A percentile compares a stretch with the other conserved stretches of the same genome.
Evolutionary conservation across 2,113 vertebrate genomes (phyloP).

Genomic region (Lepisosteus osseus): DNA sequence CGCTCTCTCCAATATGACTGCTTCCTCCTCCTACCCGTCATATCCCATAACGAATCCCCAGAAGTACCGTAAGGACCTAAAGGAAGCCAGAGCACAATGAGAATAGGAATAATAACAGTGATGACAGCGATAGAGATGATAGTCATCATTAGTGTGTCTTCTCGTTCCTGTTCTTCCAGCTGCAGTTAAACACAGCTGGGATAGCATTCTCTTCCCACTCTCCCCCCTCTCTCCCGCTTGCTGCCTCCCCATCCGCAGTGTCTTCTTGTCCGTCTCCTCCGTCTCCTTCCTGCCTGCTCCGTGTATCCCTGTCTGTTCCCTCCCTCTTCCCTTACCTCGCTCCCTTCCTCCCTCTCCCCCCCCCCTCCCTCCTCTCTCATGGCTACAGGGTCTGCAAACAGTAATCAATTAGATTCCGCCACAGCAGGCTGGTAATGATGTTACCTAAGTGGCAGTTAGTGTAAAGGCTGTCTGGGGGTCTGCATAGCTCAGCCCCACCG

Average conservation of each 20-base stretch:
- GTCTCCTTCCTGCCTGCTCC: neutral
- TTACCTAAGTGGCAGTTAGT: constrained; percentile 10
- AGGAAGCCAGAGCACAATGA: no score
- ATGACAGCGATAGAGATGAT: no score
- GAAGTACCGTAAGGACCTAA: no score
- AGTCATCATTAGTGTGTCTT: no score
- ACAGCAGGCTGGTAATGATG: neutral
- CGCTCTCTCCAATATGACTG: neutral
- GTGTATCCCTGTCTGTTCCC: constrained; percentile 27
- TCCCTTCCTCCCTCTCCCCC: neutral
- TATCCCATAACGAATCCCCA: no score
- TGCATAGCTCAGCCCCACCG: neutral
- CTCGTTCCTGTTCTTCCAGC: no score
- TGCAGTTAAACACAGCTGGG: no score
- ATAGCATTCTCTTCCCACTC: constrained; percentile 24
- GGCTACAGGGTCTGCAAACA: neutral
- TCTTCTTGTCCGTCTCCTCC: constrained; percentile 52
- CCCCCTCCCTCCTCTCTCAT: neutral
- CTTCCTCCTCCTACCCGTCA: neutral
- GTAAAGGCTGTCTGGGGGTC: constrained; percentile 11
- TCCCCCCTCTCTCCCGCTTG: constrained; percentile 46
- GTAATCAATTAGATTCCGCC: neutral
- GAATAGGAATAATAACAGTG: no score
- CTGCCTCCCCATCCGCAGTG: constrained; percentile 55
- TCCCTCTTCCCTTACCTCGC: constrained; percentile 22